phyloP scores from a whole-genome alignment of 2,797 vertebrate genomes.

The Chiroxiphia lanceolata region DNA sequence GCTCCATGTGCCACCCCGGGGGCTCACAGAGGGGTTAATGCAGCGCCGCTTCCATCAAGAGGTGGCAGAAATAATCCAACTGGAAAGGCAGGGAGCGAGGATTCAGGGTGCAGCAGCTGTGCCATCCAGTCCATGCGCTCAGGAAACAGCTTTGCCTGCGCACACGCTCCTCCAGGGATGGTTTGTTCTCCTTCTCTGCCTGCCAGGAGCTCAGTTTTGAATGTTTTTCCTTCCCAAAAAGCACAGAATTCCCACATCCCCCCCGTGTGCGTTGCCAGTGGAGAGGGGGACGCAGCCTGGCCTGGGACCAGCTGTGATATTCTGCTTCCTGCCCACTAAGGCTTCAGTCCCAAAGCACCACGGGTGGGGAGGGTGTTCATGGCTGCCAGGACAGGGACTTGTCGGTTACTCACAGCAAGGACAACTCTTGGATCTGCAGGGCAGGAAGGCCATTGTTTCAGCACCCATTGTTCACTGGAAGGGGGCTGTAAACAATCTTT shows the following conservation, averaged over 20 bases:
- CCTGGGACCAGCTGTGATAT: fast-evolving
- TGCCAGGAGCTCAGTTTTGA: not conserved
- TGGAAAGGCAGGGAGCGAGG: not conserved
- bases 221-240: not conserved
- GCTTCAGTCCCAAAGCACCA: not conserved
- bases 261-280: fast-evolving
- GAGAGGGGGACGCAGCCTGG: not conserved
- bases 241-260: not conserved
- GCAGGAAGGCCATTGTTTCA: constrained; percentile 59
- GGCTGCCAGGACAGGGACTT: not conserved
- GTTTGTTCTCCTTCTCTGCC: not conserved
- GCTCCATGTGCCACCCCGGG: not conserved
- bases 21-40: not conserved
- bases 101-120: not conserved
- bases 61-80: not conserved
- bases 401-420: not conserved
- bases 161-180: not conserved
- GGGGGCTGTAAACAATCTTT: constrained; percentile 14
- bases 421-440: not conserved
- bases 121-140: not conserved
- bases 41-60: not conserved
- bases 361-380: not conserved
- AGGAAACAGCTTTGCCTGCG: not conserved
- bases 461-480: constrained; percentile 3
- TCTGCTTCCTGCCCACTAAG: not conserved